Conservation (phyloP, 1,140 invertebrate genomes). For the Drosophila bocki region DNA sequence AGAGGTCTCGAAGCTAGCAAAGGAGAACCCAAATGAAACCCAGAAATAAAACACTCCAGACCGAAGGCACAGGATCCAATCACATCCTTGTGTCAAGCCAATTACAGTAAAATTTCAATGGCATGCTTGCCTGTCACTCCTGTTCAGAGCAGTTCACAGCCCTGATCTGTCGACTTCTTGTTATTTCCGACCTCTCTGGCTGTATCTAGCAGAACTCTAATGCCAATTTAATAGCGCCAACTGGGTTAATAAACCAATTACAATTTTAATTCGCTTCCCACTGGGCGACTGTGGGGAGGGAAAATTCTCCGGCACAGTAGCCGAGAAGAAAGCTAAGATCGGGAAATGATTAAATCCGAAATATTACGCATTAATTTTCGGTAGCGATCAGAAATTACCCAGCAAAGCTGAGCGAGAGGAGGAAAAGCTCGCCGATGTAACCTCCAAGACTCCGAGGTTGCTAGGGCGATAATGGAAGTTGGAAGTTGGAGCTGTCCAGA, state of each 20-base stretch:
- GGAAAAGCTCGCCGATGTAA: conserved; percentile 38
- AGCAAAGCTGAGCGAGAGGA: conserved; percentile 36
- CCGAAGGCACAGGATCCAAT: too few species aligned
- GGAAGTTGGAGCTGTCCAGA: conserved; percentile 15
- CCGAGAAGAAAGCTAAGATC: conserved; percentile 35
- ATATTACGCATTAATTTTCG: conserved; percentile 80
- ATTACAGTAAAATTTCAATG: neutral
- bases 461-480: conserved; percentile 26
- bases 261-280: conserved; percentile 63
- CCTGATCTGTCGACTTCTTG: conserved; percentile 1
- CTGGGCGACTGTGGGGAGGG: conserved; percentile 24
- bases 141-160: too few species aligned
- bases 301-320: conserved; percentile 35
- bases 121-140: neutral
- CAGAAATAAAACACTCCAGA: too few species aligned
- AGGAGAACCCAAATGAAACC: too few species aligned
- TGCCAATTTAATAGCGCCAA: conserved; percentile 74
- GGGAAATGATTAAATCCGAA: conserved; percentile 60
- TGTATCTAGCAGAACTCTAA: conserved; percentile 19
- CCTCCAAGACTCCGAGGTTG: conserved; percentile 11
- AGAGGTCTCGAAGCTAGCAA: too few species aligned
- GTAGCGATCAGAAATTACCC: conserved; percentile 77
- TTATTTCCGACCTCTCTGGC: neutral
- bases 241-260: conserved; percentile 74
- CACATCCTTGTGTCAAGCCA: too few species aligned